phyloP scores from a whole-genome alignment of 1,140 invertebrate species.

The Halictus rubicundus region DNA sequence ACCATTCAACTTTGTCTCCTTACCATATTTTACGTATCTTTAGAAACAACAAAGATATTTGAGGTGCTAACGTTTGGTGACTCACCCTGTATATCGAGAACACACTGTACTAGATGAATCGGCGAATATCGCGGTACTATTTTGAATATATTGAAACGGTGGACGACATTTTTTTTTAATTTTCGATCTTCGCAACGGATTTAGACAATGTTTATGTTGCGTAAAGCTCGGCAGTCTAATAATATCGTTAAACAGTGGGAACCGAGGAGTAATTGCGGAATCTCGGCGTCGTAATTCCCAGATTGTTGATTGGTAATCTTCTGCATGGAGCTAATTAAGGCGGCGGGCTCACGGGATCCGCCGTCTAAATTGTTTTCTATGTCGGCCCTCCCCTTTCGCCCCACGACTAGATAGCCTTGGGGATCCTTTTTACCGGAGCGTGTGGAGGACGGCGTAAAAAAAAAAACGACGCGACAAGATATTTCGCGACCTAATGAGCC shows the following conservation, averaged over 20 bases:
- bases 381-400: slow-evolving; percentile 2
- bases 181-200: too few species aligned
- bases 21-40: too few species aligned
- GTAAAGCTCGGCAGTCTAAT: not conserved
- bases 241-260: not conserved
- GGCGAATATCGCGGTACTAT: too few species aligned
- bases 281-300: slow-evolving; percentile 46
- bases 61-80: too few species aligned
- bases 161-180: too few species aligned
- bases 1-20: too few species aligned
- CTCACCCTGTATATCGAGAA: too few species aligned
- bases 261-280: slow-evolving; percentile 32
- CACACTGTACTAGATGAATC: too few species aligned
- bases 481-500: slow-evolving; percentile 60
- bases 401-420: slow-evolving; percentile 58
- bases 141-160: too few species aligned
- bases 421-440: slow-evolving; percentile 6
- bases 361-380: slow-evolving; percentile 63
- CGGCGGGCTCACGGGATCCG: slow-evolving; percentile 9
- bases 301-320: slow-evolving; percentile 59
- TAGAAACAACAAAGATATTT: too few species aligned
- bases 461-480: slow-evolving; percentile 39
- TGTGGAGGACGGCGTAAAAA: slow-evolving; percentile 1
- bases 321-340: slow-evolving; percentile 57
- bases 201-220: too few species aligned